Conservation (phyloP, 2,888 invertebrate genomes). For the Falcaria lacertinaria region DNA sequence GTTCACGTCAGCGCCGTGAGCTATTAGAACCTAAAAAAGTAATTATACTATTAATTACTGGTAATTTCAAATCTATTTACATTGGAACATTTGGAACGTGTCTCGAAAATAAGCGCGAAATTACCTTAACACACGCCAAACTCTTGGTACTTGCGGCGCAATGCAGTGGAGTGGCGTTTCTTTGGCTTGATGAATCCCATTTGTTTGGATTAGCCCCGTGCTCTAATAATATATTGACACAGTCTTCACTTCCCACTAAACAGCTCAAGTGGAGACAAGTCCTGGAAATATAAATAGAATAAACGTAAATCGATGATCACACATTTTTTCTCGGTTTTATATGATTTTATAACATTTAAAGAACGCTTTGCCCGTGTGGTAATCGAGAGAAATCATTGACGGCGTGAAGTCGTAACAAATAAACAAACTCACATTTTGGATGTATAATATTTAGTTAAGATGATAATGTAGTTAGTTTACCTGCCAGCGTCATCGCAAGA, state of each 20-base stretch:
- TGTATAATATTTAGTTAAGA: too few species aligned
- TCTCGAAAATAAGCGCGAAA: conserved; percentile 22
- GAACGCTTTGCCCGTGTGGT: too few species aligned
- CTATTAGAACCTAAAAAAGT: conserved; percentile 80
- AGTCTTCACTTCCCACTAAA: conserved; percentile 85
- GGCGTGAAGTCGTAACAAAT: too few species aligned
- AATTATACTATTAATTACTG: too few species aligned
- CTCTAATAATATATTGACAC: conserved; percentile 84
- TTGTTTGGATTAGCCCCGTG: conserved; percentile 83
- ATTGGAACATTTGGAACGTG: not conserved
- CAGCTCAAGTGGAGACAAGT: conserved; percentile 87
- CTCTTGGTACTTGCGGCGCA: conserved; percentile 86
- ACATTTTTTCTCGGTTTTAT: too few species aligned
- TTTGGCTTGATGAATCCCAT: conserved; percentile 84
- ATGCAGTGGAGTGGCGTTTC: conserved; percentile 86
- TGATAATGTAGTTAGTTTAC: conserved; percentile 61
- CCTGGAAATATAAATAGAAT: conserved; percentile 34
- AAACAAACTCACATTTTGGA: too few species aligned
- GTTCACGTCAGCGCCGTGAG: conserved; percentile 88
- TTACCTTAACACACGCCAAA: conserved; percentile 80
- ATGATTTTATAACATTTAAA: too few species aligned
- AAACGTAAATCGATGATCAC: not conserved
- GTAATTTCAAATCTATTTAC: conserved; percentile 7
- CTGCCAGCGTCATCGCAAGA: conserved; percentile 83
- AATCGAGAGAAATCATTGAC: too few species aligned